Conservation (phyloP, 2,797 vertebrate genomes). For the Lemur catta region DNA sequence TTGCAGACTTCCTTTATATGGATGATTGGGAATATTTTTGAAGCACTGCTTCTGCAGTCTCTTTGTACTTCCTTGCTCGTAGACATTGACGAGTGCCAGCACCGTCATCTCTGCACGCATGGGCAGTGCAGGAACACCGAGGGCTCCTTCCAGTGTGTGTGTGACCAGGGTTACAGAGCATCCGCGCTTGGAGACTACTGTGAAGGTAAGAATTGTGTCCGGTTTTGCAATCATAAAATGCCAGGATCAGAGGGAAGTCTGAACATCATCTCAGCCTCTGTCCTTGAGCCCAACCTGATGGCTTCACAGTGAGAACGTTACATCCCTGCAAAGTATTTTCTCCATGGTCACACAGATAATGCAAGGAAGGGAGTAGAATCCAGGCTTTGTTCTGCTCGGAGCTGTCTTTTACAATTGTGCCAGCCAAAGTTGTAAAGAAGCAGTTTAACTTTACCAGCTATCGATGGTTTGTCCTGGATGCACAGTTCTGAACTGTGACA, state of each 20-base stretch:
- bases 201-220: slow-evolving; percentile 87
- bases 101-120: slow-evolving; percentile 87
- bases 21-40: background rate
- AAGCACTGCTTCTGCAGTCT: background rate
- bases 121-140: slow-evolving; percentile 94
- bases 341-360: background rate
- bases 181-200: slow-evolving; percentile 90
- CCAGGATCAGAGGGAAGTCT: background rate
- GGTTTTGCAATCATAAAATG: background rate
- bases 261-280: background rate
- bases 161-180: slow-evolving; percentile 89
- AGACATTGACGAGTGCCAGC: slow-evolving; percentile 95
- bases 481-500: background rate
- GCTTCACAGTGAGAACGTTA: background rate
- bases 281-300: background rate
- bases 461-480: background rate
- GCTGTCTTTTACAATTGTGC: background rate
- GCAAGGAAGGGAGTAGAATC: background rate
- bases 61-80: slow-evolving; percentile 24
- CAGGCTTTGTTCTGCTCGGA: background rate
- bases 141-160: slow-evolving; percentile 93
- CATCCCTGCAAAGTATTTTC: background rate
- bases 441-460: background rate
- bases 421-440: background rate
- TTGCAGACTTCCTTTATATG: background rate